Percentiles rank a stretch among this genome's conserved stretches.
Conservation (phyloP, 2,113 vertebrate species). For the Turdus rufiventris region DNA sequence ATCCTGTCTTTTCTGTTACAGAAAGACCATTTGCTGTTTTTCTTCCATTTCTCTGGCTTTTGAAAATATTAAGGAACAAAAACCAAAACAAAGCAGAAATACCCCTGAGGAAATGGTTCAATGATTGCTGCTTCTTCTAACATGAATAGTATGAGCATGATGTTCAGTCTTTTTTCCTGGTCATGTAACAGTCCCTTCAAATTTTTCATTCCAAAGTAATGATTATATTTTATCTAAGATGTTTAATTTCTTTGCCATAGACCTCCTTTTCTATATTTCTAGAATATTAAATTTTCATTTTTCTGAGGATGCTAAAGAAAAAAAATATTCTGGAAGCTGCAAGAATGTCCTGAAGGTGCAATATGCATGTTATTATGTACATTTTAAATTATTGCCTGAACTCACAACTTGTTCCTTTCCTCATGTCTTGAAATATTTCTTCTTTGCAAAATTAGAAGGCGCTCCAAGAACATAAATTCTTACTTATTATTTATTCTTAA, state of each 20-base stretch:
- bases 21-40: conserved; percentile 15
- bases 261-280: background rate
- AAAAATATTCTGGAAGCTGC: background rate
- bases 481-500: background rate
- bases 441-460: background rate
- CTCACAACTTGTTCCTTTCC: background rate
- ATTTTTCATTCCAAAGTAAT: background rate
- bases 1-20: background rate
- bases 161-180: background rate
- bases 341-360: background rate
- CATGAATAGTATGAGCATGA: background rate
- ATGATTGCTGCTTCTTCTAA: background rate
- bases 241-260: background rate
- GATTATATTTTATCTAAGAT: background rate
- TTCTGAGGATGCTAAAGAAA: background rate
- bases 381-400: background rate
- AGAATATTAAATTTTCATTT: background rate
- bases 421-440: background rate
- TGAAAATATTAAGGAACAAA: conserved; percentile 2
- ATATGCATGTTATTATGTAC: background rate
- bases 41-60: background rate
- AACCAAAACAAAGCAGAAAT: background rate
- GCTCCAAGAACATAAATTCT: background rate
- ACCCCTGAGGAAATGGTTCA: background rate
- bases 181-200: background rate